Evolutionary conservation across 2,888 invertebrate genomes (phyloP), one percentile per base, ranked within the genome.

Genomic region (Chymomyza amoena): DNA sequence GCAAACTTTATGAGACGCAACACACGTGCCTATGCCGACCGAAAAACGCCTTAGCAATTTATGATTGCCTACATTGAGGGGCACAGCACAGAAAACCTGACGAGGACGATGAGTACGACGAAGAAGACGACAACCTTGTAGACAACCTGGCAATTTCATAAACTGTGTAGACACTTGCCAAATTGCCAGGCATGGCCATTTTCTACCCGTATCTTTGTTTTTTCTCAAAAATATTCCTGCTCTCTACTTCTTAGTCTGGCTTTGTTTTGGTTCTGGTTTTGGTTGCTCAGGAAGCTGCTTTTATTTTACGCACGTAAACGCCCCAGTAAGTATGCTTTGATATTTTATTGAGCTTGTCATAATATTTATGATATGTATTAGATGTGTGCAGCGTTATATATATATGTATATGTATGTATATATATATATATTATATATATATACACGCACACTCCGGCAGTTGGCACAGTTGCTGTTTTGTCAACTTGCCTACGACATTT

Each of bases 281-380:
- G 0, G 28, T 57, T 57, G 16, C 18, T 20, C 20, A 20, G n/a
- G 45, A 57, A 50, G 20, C 15, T 59, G 62, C 70, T 72, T 76
- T 74, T 68, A 73, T 66, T 78, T 84, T 63, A 70, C 73, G 81
- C 84, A 86, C 86, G 86, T 86, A 76, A 64, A 71, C 75, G 75
- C 76, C 66, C 61, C 71, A 61, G 73, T 79, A 84, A 78, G 81
- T 72, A 73, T 76, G 77, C 80, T 86, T 84, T 80, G 79, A 79
- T 83, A 87, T 87, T 87, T 88, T 87, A 88, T 88, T 84, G 87
- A 87, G 85, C 87, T 79, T 88, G 80, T 84, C 87, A 88, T 81
- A 88, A 87, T 87, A 87, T 88, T 87, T 87, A 84, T 87, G 78
- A 81, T 78, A 82, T 80, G 75, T 84, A 84, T 81, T 81, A 76